Conservation (phyloP, 2,888 invertebrate genomes). For the Cataglyphis albicans region DNA sequence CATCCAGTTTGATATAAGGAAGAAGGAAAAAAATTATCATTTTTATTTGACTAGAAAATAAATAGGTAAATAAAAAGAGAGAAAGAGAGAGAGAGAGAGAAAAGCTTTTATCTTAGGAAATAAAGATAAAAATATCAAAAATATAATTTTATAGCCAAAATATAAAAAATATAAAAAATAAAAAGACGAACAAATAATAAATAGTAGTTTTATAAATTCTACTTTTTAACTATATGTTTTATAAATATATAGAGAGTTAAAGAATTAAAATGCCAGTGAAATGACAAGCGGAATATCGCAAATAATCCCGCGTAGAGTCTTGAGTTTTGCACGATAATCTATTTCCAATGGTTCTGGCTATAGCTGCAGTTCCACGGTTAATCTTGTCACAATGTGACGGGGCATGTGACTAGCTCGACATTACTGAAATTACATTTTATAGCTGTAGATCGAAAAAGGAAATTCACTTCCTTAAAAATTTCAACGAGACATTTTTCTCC, state of each 20-base stretch:
- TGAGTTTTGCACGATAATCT: conserved; percentile 50
- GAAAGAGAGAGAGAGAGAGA: not conserved
- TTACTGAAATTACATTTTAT: conserved; percentile 46
- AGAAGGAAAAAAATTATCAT: not conserved
- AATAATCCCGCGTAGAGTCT: conserved; percentile 24
- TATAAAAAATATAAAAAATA: not conserved
- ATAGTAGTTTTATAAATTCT: not conserved
- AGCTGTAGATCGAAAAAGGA: not conserved
- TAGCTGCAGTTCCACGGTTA: conserved; percentile 32
- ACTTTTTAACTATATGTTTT: not conserved
- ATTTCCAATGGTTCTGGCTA: conserved; percentile 39
- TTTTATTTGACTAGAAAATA: not conserved
- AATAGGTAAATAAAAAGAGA: too few species aligned
- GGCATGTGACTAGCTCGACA: conserved; percentile 16
- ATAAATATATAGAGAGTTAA: not conserved
- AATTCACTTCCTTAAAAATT: not conserved
- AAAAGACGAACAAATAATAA: not conserved
- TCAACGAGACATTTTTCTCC: not conserved
- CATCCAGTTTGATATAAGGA: not conserved
- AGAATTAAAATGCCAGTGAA: conserved; percentile 11
- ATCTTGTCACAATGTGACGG: conserved; percentile 52
- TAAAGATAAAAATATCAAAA: not conserved
- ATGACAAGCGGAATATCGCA: conserved; percentile 34
- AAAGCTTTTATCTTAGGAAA: not conserved
- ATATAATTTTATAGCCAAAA: not conserved